Evolutionary conservation across 2,113 vertebrate species (phyloP), one percentile per base, ranked within the genome.

Genomic region (Tenrec ecaudatus): DNA sequence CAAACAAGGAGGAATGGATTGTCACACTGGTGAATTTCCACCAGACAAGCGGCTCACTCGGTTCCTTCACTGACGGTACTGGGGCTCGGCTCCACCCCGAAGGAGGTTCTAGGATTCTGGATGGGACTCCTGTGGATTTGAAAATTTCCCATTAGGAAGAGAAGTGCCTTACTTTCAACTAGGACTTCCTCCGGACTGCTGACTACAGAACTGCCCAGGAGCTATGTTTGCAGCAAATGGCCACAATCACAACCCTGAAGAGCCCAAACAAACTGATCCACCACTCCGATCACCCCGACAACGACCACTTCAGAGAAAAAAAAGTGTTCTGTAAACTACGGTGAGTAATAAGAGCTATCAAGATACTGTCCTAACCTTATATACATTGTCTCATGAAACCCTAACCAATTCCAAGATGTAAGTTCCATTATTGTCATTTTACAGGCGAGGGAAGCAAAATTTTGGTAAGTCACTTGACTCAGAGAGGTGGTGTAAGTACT

Each of bases 371-470:
- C 85, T 89, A 75, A 73, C 22, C 94, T 89, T 73, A 86, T 6
- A 86, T 87, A 83, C 11, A 76, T 80, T 83, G 94, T 66, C 88
- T 90, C 83, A 73, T 47, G 76, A 95, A 96, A 90, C 62, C 38
- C 84, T 85, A 80, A 89, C 23, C 47, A 93, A 87, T 31, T 17
- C 73, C 77, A n/a, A 43, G 23, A 47, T 47, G 25, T 58, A 81
- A 86, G 33, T 90, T 60, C 17, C 40, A 82, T 66, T 64, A 92
- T 88, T 60, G 92, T 43, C 86, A 89, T 85, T 92, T 88, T 77
- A 94, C 33, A 88, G 58, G 87, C 14, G 27, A 94, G 36, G 68
- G 95, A 96, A 91, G 36, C 66, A 73, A 96, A 95, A 25, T 40
- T 85, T 84, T 83, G 53, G 22, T 40, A 71, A 93, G 57, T 90